Evolutionary conservation across 2,888 invertebrate species (phyloP).

Genomic region (Magallana nippona): DNA sequence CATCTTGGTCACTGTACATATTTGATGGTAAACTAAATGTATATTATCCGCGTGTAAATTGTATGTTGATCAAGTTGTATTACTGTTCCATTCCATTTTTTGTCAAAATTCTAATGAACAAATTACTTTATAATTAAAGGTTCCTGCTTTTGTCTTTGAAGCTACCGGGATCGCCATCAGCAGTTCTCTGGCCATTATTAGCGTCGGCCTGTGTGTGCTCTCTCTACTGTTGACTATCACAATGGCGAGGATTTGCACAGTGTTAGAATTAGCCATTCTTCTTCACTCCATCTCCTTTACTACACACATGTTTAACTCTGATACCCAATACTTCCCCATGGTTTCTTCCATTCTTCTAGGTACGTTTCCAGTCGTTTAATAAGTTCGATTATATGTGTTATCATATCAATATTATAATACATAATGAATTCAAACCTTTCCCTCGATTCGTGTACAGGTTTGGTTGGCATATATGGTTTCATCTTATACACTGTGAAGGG

Average conservation of each 20-base stretch:
- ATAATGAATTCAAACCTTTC: slow-evolving; percentile 6
- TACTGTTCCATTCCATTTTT: too few species aligned
- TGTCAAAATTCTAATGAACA: too few species aligned
- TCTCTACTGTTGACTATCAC: background rate
- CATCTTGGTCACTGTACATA: slow-evolving; percentile 55
- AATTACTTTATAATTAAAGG: too few species aligned
- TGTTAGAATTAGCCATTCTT: background rate
- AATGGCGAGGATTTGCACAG: background rate
- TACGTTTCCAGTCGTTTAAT: background rate
- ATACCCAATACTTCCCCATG: background rate
- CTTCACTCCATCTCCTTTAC: background rate
- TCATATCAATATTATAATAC: background rate
- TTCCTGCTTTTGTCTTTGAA: background rate
- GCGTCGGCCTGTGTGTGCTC: background rate
- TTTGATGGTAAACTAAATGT: slow-evolving; percentile 35
- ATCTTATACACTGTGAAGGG: slow-evolving; percentile 61
- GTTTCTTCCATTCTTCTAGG: background rate
- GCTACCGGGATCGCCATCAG: background rate
- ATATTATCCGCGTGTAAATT: too few species aligned
- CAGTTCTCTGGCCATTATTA: background rate
- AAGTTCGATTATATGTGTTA: background rate
- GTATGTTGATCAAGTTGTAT: too few species aligned
- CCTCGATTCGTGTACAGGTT: slow-evolving; percentile 57
- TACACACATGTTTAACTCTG: background rate
- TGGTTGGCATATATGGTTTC: slow-evolving; percentile 57